Percentiles rank a stretch among this genome's conserved stretches.
These are phyloP conservation scores for Anoplolepis gracilipes DNA, from an alignment of 1,140 invertebrate species.

Conservation along the genomic window DNA sequence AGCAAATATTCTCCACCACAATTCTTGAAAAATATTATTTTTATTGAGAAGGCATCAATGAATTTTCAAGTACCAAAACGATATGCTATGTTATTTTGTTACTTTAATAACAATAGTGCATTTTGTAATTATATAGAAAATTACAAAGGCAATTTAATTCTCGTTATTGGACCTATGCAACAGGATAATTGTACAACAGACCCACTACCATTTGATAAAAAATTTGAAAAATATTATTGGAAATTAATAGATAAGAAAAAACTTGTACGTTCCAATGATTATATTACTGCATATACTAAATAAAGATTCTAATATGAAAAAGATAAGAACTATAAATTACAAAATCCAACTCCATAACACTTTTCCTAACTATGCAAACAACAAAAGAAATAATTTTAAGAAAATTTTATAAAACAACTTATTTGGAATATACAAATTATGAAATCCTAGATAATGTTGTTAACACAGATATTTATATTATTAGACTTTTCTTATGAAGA, in stretches of 20 bases:
- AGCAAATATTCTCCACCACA: slow-evolving; percentile 87
- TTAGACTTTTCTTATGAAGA: too few relatives aligned
- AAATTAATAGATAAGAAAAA: slow-evolving; percentile 74
- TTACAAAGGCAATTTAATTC: slow-evolving; percentile 87
- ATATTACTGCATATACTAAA: slow-evolving; percentile 85
- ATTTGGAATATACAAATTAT: too few relatives aligned
- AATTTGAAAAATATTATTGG: slow-evolving; percentile 82
- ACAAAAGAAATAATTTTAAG: too few relatives aligned
- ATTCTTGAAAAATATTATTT: slow-evolving; percentile 84
- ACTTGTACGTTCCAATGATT: slow-evolving; percentile 85
- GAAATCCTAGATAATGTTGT: too few relatives aligned
- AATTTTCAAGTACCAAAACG: slow-evolving; percentile 74
- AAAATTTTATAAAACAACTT: too few relatives aligned
- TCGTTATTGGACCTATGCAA: slow-evolving; percentile 90
- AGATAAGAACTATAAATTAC: too few relatives aligned
- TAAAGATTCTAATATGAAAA: neutral
- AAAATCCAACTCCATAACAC: too few relatives aligned
- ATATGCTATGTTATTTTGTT: slow-evolving; percentile 91
- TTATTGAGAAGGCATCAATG: slow-evolving; percentile 79
- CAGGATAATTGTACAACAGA: slow-evolving; percentile 88
- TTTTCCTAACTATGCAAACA: too few relatives aligned
- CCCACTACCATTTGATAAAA: slow-evolving; percentile 88
- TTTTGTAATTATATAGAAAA: slow-evolving; percentile 89
- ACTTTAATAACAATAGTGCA: slow-evolving; percentile 90
- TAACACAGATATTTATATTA: too few relatives aligned